Evolutionary conservation across 2,888 invertebrate species (phyloP).

Genomic region (Odontomyia ornata): DNA sequence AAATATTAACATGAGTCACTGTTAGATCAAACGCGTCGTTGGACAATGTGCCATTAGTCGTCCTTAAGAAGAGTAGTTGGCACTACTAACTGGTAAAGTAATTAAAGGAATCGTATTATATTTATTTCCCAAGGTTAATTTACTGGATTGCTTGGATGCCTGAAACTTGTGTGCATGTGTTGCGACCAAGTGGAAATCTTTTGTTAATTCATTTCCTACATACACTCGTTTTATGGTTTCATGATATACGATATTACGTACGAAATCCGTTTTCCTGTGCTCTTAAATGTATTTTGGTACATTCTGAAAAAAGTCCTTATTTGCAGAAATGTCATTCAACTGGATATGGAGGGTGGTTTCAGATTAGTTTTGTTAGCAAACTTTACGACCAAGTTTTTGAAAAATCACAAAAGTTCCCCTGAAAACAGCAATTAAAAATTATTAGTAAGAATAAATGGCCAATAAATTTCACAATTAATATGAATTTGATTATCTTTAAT

Average conservation of each 20-base stretch:
- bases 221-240: slow-evolving; percentile 18
- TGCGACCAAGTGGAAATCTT: slow-evolving; percentile 28
- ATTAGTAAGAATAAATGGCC: no score
- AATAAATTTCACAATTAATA: no score
- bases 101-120: slow-evolving; percentile 44
- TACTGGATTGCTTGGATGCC: slow-evolving; percentile 30
- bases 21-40: not conserved
- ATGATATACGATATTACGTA: slow-evolving; percentile 8
- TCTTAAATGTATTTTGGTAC: not conserved
- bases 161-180: slow-evolving; percentile 2
- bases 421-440: no score
- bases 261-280: not conserved
- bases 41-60: not conserved
- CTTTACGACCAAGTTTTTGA: no score
- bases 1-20: not conserved
- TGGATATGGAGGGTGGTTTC: no score
- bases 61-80: slow-evolving; percentile 38
- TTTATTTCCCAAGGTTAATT: slow-evolving; percentile 44
- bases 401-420: no score
- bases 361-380: no score
- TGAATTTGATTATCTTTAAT: no score
- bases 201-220: slow-evolving; percentile 18
- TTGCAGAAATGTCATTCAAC: slow-evolving; percentile 1
- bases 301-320: slow-evolving; percentile 1
- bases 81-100: slow-evolving; percentile 31